Base-by-base conservation (phyloP, 2,888 invertebrate species). In the Euphydryas editha region DNA sequence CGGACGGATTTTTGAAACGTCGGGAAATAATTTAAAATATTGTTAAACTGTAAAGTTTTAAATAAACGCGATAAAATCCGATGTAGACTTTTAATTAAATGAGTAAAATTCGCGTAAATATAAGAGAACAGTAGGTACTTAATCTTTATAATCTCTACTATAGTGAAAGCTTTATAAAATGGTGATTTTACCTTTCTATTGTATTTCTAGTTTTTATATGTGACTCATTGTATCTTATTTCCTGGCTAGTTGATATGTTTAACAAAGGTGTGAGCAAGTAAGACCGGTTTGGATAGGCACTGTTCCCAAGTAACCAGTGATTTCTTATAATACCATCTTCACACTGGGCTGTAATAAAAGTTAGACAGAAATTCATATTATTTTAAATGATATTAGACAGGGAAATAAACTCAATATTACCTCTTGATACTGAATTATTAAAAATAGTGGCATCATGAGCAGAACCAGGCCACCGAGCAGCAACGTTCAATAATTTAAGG, bases 131-230 rank as follows among this genome's bases (percentile, higher is more conserved):
- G n/a, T n/a, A n/a, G n/a, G n/a, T n/a, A n/a, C n/a, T 24, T 24
- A 24, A 24, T 24, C 24, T 24, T 24, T 24, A 24, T 24, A 24
- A 24, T 24, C 24, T 24, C 24, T 24, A 24, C 24, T 24, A 24
- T 24, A 24, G 24, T 24, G 24, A 24, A 24, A 24, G 24, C 24
- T 24, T 24, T 24, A 24, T 24, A 24, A 24, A 24, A 24, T 24
- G 6, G 24, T 24, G 24, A 24, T 24, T n/a, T 21, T 24, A 46
- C 61, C 75, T 55, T 68, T 75, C 71, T n/a, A 74, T 72, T 13
- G 62, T 60, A 64, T 73, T 74, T 39, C 72, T 72, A 11, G 72
- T 73, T 60, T 46, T 67, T 10, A 69, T 74, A 13, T 75, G 73
- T 47, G 72, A 62, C 46, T 69, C 70, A 62, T 73, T 76, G 24